Conservation (phyloP, 2,797 vertebrate genomes). For the Pseudochirops corinnae region DNA sequence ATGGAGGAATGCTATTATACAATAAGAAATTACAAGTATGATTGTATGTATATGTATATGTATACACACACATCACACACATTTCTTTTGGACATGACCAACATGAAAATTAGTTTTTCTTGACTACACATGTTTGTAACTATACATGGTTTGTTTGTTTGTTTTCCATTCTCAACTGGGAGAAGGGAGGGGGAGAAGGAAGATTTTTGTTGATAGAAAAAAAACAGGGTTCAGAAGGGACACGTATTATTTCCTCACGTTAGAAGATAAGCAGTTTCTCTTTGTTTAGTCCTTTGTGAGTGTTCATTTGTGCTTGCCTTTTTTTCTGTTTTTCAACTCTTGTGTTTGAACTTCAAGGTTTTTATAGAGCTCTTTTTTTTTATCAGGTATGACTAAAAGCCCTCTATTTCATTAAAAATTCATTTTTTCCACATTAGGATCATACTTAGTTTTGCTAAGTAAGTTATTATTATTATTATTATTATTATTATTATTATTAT, state of each 20-base stretch:
- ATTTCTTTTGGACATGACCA: neutral
- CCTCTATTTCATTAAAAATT: neutral
- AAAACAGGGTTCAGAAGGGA: neutral
- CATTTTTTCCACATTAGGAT: neutral
- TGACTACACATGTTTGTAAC: neutral
- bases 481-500: too few relatives aligned
- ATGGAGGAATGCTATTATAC: neutral
- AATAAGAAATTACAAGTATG: neutral
- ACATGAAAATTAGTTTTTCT: neutral
- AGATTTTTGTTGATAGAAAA: neutral
- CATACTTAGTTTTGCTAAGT: neutral
- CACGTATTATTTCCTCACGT: neutral
- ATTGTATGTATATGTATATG: neutral
- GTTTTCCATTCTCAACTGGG: neutral
- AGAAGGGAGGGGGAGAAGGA: neutral
- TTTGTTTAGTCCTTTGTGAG: neutral
- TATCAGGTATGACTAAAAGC: neutral
- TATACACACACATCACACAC: neutral
- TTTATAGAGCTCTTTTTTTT: neutral
- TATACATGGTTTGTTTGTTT: neutral
- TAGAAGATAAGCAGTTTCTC: neutral
- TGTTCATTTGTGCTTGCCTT: neutral
- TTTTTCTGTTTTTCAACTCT: neutral
- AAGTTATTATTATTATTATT: too few relatives aligned
- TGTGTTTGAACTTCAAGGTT: neutral